Evolutionary conservation across 2,113 vertebrate genomes (phyloP).

Genomic region (Hippocampus abdominalis): DNA sequence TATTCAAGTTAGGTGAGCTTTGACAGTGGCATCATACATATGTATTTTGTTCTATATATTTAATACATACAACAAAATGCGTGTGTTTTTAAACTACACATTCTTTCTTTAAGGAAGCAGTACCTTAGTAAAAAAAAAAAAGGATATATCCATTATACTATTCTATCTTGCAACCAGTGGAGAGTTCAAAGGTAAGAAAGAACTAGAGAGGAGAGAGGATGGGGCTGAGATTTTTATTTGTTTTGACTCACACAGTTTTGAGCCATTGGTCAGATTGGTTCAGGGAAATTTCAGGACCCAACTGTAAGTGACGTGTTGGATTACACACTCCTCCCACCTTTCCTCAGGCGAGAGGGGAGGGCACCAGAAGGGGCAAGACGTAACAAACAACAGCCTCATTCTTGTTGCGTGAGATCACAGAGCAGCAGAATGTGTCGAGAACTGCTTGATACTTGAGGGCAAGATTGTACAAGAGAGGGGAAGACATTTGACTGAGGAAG

Average conservation of each 20-base stretch:
- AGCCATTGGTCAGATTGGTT: slow-evolving; percentile 49
- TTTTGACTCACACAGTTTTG: slow-evolving; percentile 24
- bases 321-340: slow-evolving; percentile 62
- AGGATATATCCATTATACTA: too few species aligned
- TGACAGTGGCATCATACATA: too few species aligned
- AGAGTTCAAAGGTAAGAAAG: background rate
- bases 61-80: too few species aligned
- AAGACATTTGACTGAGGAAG: slow-evolving; percentile 10
- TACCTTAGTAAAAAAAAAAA: too few species aligned
- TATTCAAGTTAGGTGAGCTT: too few species aligned
- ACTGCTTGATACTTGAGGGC: slow-evolving; percentile 42
- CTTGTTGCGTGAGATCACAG: slow-evolving; percentile 64
- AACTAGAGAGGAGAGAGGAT: background rate
- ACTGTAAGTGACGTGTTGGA: slow-evolving; percentile 67
- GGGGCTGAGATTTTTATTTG: background rate
- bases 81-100: too few species aligned
- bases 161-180: too few species aligned
- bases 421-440: slow-evolving; percentile 52
- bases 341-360: slow-evolving; percentile 32
- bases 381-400: slow-evolving; percentile 60
- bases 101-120: too few species aligned
- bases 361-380: slow-evolving; percentile 37
- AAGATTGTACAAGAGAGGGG: slow-evolving; percentile 35
- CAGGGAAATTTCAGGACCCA: slow-evolving; percentile 58
- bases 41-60: too few species aligned